A percentile compares a stretch with the other conserved stretches of the same genome.
Evolutionary conservation across 2,113 vertebrate genomes (phyloP).

Genomic region (Ameiurus melas): DNA sequence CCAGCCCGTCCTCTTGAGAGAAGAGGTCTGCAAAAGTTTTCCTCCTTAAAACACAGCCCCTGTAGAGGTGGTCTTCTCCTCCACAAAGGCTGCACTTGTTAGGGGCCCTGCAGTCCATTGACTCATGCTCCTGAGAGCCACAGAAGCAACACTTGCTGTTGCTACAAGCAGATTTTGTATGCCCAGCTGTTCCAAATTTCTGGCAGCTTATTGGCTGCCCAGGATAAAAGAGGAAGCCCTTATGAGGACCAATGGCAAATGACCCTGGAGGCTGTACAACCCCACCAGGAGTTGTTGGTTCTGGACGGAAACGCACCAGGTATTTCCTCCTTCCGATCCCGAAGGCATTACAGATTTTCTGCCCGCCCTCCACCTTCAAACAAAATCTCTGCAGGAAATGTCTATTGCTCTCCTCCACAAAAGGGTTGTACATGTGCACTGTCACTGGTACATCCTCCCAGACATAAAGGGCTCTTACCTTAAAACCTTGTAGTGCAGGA

Average conservation of each 20-base stretch:
- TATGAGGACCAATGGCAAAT: not conserved
- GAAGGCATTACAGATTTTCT: too few species aligned
- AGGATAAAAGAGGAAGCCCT: not conserved
- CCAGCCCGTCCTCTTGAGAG: fast-evolving
- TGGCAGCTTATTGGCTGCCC: not conserved
- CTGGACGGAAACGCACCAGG: not conserved
- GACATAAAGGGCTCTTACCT: too few species aligned
- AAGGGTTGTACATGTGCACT: too few species aligned
- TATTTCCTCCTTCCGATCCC: too few species aligned
- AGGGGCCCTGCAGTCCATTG: fast-evolving
- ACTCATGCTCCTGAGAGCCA: not conserved
- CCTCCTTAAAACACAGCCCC: not conserved
- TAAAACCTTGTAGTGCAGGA: fast-evolving
- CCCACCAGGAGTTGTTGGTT: not conserved
- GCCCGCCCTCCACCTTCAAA: too few species aligned
- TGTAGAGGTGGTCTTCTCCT: not conserved
- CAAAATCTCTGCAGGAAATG: too few species aligned
- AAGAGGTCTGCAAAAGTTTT: too few species aligned
- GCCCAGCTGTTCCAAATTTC: not conserved
- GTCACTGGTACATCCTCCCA: too few species aligned
- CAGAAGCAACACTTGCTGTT: not conserved
- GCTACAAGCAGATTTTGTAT: not conserved
- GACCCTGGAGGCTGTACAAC: not conserved
- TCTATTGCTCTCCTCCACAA: too few species aligned
- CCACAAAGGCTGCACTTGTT: not conserved